Conservation (phyloP, 2,797 vertebrate species). For the Vireo griseus region DNA sequence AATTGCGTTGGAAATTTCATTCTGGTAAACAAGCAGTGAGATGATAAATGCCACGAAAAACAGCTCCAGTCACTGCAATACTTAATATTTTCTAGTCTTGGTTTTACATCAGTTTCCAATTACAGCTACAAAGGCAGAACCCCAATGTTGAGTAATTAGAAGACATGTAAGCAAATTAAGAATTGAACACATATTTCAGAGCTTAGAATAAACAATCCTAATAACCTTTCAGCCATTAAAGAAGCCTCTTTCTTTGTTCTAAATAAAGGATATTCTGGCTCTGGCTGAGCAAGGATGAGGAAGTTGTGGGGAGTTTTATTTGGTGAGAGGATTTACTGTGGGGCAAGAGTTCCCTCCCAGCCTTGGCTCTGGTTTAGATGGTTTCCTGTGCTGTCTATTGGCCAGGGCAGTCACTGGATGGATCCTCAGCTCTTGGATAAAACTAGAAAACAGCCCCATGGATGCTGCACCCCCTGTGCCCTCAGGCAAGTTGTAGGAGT, state of each 20-base stretch:
- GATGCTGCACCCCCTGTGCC: background rate
- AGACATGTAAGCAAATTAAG: background rate
- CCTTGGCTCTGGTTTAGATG: background rate
- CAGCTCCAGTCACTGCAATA: background rate
- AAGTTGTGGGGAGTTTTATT: background rate
- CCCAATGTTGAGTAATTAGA: background rate
- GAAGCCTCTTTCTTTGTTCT: background rate
- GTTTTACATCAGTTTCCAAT: slow-evolving; percentile 1
- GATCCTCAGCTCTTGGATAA: background rate
- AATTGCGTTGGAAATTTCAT: background rate
- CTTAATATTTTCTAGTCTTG: background rate
- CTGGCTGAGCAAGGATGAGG: background rate
- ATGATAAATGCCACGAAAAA: background rate
- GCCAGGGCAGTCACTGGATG: background rate
- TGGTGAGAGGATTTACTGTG: background rate
- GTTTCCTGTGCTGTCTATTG: background rate
- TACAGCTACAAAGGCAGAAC: background rate
- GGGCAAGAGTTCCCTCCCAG: background rate
- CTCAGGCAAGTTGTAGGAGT: background rate
- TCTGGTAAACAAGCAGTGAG: background rate
- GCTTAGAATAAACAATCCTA: background rate
- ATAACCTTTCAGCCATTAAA: background rate
- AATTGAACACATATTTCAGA: background rate
- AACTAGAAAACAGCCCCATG: background rate
- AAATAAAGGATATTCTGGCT: background rate